These are phyloP conservation scores for Nibea coibor DNA, from an alignment of 2,113 vertebrate species.

Conservation along the genomic window DNA sequence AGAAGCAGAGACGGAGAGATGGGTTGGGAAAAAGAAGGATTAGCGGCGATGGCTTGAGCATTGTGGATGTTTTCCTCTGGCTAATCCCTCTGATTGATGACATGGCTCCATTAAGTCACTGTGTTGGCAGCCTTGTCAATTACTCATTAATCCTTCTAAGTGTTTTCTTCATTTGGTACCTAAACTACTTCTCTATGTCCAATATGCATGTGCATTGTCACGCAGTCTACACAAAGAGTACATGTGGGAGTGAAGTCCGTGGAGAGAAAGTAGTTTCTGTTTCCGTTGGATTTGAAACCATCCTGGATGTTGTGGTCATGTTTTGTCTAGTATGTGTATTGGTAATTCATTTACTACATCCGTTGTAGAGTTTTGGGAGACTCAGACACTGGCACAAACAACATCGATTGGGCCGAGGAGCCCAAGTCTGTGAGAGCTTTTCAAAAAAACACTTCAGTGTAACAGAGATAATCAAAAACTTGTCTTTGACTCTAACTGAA, in stretches of 20 bases:
- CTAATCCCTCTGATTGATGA: constrained; percentile 76
- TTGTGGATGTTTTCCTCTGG: constrained; percentile 62
- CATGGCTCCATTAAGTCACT: constrained; percentile 67
- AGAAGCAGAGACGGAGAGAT: constrained; percentile 1
- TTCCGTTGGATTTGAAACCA: neutral
- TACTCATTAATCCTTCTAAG: constrained; percentile 71
- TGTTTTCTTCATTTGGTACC: constrained; percentile 64
- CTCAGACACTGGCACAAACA: neutral
- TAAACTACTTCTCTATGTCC: constrained; percentile 34
- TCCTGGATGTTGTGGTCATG: neutral
- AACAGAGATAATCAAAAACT: neutral
- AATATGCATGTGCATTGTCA: constrained; percentile 11
- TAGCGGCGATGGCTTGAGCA: constrained; percentile 45
- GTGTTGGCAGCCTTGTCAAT: constrained; percentile 65
- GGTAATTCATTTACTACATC: neutral
- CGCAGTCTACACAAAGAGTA: neutral
- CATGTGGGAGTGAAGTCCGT: neutral
- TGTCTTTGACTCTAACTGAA: neutral
- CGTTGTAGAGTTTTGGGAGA: neutral
- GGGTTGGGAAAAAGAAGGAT: constrained; percentile 50
- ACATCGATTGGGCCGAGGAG: neutral
- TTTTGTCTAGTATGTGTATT: neutral
- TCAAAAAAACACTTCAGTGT: neutral
- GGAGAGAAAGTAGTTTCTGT: neutral
- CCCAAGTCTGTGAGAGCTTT: neutral